These are phyloP conservation scores for Syncerus caffer DNA, from an alignment of 2,797 vertebrate species.

Conservation along the genomic window DNA sequence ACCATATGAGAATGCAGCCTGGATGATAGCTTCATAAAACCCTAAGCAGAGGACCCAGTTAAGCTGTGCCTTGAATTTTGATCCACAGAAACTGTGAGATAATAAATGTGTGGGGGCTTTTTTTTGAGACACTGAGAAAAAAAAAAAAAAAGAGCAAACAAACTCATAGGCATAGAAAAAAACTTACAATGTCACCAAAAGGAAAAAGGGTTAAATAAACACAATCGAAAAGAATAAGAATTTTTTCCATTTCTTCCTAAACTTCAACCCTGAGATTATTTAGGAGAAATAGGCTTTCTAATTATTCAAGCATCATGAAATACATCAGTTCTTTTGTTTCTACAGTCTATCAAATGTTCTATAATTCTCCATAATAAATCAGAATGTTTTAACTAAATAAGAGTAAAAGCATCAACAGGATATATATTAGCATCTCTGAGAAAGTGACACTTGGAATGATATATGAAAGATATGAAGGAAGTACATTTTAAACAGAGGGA, in stretches of 20 bases:
- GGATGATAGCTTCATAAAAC: not conserved
- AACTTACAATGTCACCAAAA: not conserved
- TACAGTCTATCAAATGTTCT: not conserved
- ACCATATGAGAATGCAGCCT: not conserved
- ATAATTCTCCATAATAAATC: not conserved
- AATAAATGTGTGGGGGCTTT: too few relatives aligned
- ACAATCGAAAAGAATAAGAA: not conserved
- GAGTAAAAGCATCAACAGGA: not conserved
- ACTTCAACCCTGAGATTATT: not conserved
- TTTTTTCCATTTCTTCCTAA: not conserved
- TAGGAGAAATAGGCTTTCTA: not conserved
- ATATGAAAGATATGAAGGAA: not conserved
- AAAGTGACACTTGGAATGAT: not conserved
- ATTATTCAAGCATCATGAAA: not conserved
- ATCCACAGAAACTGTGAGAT: too few relatives aligned
- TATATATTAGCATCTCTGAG: not conserved
- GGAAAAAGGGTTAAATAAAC: not conserved
- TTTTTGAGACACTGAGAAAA: too few relatives aligned
- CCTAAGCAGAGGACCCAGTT: too few relatives aligned
- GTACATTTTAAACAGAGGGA: not conserved
- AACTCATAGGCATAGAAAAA: not conserved
- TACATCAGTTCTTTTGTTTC: not conserved
- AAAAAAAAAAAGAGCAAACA: not conserved
- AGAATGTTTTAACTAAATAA: not conserved
- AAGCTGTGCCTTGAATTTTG: too few relatives aligned